Conservation (phyloP, 2,113 vertebrate species). For the Dicentrarchus labrax region DNA sequence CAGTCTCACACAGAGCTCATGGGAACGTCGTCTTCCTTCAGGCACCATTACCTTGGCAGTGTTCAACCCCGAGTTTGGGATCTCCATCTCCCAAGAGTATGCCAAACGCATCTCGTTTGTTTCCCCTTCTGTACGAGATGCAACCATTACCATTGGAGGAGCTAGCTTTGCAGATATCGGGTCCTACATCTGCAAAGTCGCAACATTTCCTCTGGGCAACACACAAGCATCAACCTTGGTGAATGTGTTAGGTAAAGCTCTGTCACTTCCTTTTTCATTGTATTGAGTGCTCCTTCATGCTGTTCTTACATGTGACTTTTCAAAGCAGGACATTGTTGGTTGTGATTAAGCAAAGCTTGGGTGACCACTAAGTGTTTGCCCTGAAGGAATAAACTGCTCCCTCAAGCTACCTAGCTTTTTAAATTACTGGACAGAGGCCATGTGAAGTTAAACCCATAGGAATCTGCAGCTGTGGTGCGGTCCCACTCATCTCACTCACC, state of each 20-base stretch:
- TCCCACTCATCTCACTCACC: slow-evolving; percentile 25
- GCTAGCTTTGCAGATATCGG: slow-evolving; percentile 93
- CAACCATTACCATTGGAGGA: slow-evolving; percentile 90
- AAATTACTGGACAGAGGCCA: slow-evolving; percentile 51
- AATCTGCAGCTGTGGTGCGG: slow-evolving; percentile 31
- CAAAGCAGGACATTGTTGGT: slow-evolving; percentile 17
- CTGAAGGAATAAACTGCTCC: slow-evolving; percentile 37
- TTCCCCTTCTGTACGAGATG: slow-evolving; percentile 90
- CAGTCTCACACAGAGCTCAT: slow-evolving; percentile 94
- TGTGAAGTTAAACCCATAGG: slow-evolving; percentile 38
- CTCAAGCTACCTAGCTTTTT: slow-evolving; percentile 41
- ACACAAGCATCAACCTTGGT: slow-evolving; percentile 89
- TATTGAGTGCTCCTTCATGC: slow-evolving; percentile 14
- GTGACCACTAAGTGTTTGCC: slow-evolving; percentile 34
- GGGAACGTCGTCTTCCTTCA: slow-evolving; percentile 91
- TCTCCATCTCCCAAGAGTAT: slow-evolving; percentile 89
- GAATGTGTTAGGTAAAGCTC: slow-evolving; percentile 90
- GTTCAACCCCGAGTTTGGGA: slow-evolving; percentile 93
- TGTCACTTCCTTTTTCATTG: slow-evolving; percentile 6
- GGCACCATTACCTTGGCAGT: slow-evolving; percentile 92
- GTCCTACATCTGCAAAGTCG: slow-evolving; percentile 94
- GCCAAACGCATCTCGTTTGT: slow-evolving; percentile 90
- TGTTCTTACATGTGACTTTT: slow-evolving; percentile 38
- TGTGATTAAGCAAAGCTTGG: slow-evolving; percentile 45
- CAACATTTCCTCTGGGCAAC: slow-evolving; percentile 95